Conservation (phyloP, 2,888 invertebrate species). For the Acrobasis repandana region DNA sequence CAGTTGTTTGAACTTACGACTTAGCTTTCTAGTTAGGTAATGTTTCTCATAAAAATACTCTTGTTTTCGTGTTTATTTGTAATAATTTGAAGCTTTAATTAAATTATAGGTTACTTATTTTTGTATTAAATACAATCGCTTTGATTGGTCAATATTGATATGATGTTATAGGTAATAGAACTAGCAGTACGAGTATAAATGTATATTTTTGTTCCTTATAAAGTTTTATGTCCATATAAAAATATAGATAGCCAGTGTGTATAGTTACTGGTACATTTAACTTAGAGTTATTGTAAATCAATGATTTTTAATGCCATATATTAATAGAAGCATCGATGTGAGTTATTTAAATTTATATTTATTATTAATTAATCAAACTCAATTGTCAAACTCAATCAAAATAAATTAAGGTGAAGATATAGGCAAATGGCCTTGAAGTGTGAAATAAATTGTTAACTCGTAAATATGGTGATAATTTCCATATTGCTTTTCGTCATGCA, state of each 20-base stretch:
- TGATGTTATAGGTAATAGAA: constrained; percentile 5
- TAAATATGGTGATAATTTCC: too few species aligned
- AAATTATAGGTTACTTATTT: constrained; percentile 13
- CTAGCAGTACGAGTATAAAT: constrained; percentile 2
- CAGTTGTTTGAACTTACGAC: background rate
- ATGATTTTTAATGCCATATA: constrained; percentile 48
- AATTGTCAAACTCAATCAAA: too few species aligned
- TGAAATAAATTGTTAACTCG: too few species aligned
- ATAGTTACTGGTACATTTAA: constrained; percentile 4
- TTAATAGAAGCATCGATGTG: constrained; percentile 52
- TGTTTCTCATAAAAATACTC: constrained; percentile 10
- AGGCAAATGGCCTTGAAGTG: too few species aligned
- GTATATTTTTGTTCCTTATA: constrained; percentile 3
- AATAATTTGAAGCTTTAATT: constrained; percentile 20
- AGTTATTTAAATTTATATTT: background rate
- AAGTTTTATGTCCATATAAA: constrained; percentile 8
- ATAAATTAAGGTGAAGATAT: too few species aligned
- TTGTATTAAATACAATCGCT: constrained; percentile 10
- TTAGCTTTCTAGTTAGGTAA: constrained; percentile 4
- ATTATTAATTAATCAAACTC: background rate
- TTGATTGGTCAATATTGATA: background rate
- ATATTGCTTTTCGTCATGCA: too few species aligned
- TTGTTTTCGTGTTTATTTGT: constrained; percentile 7
- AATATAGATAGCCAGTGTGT: constrained; percentile 17
- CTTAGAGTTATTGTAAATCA: constrained; percentile 2